These are phyloP conservation scores for Caenorhabditis remanei DNA, from an alignment of 1,140 invertebrate genomes.

Conservation along the genomic window DNA sequence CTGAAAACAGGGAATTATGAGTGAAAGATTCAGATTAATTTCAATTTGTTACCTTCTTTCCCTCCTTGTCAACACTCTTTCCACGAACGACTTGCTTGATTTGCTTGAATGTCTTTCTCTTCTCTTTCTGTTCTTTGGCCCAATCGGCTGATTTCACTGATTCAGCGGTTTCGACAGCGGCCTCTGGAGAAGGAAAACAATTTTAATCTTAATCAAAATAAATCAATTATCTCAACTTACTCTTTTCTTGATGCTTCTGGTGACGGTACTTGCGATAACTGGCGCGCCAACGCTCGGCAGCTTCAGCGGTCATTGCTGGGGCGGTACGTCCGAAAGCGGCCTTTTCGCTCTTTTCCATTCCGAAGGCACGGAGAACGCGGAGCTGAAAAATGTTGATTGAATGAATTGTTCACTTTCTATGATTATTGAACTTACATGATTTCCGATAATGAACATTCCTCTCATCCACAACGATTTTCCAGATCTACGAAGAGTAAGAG, in stretches of 20 bases:
- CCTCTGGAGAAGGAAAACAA: slow-evolving; percentile 36
- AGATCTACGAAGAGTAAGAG: slow-evolving; percentile 60
- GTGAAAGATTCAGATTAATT: not conserved
- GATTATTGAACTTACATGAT: slow-evolving; percentile 70
- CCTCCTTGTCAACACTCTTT: slow-evolving; percentile 48
- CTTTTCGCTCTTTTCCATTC: slow-evolving; percentile 64
- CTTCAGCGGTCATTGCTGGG: slow-evolving; percentile 76
- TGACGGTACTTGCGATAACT: slow-evolving; percentile 75
- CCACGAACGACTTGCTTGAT: slow-evolving; percentile 62
- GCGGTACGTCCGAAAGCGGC: slow-evolving; percentile 70
- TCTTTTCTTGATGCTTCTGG: slow-evolving; percentile 70
- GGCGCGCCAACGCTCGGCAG: slow-evolving; percentile 74
- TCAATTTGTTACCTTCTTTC: not conserved
- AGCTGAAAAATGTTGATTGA: slow-evolving; percentile 51
- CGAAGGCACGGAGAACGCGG: slow-evolving; percentile 69
- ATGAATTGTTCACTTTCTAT: not conserved
- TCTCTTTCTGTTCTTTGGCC: slow-evolving; percentile 61
- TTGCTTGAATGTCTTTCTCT: slow-evolving; percentile 65
- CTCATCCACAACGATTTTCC: slow-evolving; percentile 72
- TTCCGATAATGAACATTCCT: slow-evolving; percentile 73
- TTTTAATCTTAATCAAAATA: not conserved
- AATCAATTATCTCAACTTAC: slow-evolving; percentile 9
- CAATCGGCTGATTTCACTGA: slow-evolving; percentile 36
- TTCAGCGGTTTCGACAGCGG: slow-evolving; percentile 57
- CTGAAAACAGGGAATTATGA: not conserved